Evolutionary conservation across 2,888 invertebrate genomes (phyloP).

Genomic region (Volucella inflata): DNA sequence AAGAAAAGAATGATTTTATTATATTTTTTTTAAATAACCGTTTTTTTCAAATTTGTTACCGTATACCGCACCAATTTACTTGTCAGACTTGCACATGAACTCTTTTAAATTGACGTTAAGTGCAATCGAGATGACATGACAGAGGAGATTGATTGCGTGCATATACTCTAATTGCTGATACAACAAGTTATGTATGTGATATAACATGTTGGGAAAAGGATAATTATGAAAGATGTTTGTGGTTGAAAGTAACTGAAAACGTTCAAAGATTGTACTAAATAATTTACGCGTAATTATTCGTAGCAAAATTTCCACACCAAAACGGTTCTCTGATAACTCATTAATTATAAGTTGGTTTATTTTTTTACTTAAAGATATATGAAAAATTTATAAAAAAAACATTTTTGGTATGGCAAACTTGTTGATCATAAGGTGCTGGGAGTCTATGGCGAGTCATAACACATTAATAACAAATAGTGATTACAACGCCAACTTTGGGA

Average conservation of each 20-base stretch:
- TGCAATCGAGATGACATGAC: background rate
- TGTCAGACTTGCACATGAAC: conserved; percentile 24
- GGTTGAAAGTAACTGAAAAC: conserved; percentile 13
- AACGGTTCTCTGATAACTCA: no score
- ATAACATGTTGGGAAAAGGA: background rate
- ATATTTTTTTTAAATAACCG: background rate
- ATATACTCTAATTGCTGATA: conserved; percentile 14
- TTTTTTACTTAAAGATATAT: background rate
- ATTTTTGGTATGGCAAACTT: conserved; percentile 12
- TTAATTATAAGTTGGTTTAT: no score
- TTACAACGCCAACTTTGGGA: conserved; percentile 9
- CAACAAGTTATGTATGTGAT: background rate
- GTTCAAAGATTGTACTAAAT: conserved; percentile 14
- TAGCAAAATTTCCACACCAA: no score
- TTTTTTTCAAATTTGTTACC: background rate
- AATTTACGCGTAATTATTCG: conserved; percentile 7
- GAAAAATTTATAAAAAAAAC: background rate
- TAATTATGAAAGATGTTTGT: background rate
- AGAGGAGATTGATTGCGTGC: conserved; percentile 34
- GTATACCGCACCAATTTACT: conserved; percentile 36
- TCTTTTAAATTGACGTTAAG: background rate
- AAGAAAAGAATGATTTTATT: conserved; percentile 12
- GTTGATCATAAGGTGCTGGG: conserved; percentile 29
- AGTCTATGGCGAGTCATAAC: background rate
- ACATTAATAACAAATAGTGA: conserved; percentile 31